These are phyloP conservation scores for Oncorhynchus mykiss DNA, from an alignment of 2,113 vertebrate genomes.

Conservation along the genomic window DNA sequence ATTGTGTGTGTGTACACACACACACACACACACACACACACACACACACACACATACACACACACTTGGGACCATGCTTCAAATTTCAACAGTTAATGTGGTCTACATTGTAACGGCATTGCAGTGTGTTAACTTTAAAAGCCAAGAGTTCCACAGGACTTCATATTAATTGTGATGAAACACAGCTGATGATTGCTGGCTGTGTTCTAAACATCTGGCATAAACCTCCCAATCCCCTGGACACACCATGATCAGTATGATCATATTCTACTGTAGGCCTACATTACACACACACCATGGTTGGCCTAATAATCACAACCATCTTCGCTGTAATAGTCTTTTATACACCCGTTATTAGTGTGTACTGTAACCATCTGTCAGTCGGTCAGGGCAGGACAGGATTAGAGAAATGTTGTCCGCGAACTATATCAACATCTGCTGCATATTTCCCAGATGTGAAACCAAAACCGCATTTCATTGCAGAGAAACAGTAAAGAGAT, in stretches of 20 bases:
- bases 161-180: conserved; percentile 7
- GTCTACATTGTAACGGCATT: not conserved
- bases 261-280: no score
- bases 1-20: no score
- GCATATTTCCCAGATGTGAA: conserved; percentile 52
- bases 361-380: not conserved
- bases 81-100: not conserved
- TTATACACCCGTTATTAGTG: no score
- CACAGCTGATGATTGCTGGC: not conserved
- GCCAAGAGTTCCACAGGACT: not conserved
- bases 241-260: no score
- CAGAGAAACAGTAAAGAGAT: not conserved
- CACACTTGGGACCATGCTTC: not conserved
- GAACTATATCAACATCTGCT: conserved; percentile 61
- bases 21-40: no score
- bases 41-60: no score
- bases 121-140: not conserved
- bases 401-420: conserved; percentile 48
- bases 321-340: no score
- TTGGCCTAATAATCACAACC: no score
- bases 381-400: conserved; percentile 34
- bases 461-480: not conserved
- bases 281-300: no score
- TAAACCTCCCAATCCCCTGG: no score
- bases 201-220: no score